phyloP scores from a whole-genome alignment of 2,888 invertebrate genomes.

The Mongoloraphidia duomilia region DNA sequence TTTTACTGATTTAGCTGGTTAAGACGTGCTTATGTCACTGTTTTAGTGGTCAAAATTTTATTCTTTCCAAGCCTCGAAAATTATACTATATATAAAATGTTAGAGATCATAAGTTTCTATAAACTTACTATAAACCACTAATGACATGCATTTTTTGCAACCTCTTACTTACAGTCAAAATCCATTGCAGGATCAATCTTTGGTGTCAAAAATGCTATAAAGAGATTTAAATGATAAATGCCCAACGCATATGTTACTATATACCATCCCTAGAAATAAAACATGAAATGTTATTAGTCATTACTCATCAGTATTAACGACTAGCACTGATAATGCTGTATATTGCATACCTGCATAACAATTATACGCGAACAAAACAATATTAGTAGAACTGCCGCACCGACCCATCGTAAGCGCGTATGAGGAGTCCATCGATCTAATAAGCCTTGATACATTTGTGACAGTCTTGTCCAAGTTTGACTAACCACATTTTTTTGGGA shows the following conservation, averaged over 20 bases:
- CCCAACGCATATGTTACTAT: conserved; percentile 98
- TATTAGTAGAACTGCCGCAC: conserved; percentile 51
- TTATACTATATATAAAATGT: too few species aligned
- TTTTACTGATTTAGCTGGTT: too few species aligned
- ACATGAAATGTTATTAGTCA: conserved; percentile 5
- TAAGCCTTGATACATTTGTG: conserved; percentile 69
- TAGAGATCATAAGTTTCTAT: not conserved
- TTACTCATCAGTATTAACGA: conserved; percentile 28
- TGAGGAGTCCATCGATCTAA: conserved; percentile 81
- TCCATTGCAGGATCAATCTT: conserved; percentile 98
- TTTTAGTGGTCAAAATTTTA: too few species aligned
- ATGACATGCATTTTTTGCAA: conserved; percentile 6
- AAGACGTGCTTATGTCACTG: too few species aligned
- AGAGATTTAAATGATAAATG: conserved; percentile 97
- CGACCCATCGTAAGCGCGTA: conserved; percentile 64
- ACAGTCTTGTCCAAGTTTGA: conserved; percentile 50
- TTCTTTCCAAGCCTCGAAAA: too few species aligned
- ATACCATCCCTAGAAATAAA: conserved; percentile 85
- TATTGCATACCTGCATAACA: conserved; percentile 54
- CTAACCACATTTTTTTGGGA: conserved; percentile 46
- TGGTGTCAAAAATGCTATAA: conserved; percentile 98
- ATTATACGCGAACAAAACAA: conserved; percentile 70
- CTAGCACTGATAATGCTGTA: conserved; percentile 28
- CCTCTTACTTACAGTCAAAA: conserved; percentile 57
- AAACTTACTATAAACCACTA: conserved; percentile 11